Percentiles rank a stretch among this genome's conserved stretches.
phyloP scores from a whole-genome alignment of 2,797 vertebrate genomes.

The Mormyrops attenuatus region DNA sequence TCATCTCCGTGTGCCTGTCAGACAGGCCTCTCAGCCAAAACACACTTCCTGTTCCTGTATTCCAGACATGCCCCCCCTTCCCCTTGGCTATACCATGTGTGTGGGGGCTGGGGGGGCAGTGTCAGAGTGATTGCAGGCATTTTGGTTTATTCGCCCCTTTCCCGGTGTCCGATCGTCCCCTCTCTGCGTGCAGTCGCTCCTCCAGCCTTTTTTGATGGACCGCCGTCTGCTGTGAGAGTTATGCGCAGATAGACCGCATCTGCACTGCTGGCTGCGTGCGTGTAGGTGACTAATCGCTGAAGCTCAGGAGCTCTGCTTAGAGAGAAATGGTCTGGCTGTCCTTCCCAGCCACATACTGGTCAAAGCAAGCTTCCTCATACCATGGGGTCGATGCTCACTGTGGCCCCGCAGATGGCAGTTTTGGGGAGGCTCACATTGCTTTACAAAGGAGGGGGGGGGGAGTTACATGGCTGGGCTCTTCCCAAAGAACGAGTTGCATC shows the following conservation, averaged over 20 bases:
- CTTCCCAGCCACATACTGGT: background rate
- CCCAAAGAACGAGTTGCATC: background rate
- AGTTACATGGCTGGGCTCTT: background rate
- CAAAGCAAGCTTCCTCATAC: background rate
- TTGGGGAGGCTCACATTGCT: background rate
- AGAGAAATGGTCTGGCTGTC: background rate
- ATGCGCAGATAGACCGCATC: background rate
- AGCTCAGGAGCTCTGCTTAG: background rate
- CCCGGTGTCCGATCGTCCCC: background rate
- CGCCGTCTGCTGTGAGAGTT: background rate
- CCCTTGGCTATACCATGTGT: constrained; percentile 19
- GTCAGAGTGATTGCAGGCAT: background rate
- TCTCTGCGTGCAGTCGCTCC: background rate
- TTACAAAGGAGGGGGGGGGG: background rate
- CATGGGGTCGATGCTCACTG: background rate
- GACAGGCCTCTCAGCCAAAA: constrained; percentile 50
- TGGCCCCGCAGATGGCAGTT: background rate
- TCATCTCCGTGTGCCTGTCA: constrained; percentile 27
- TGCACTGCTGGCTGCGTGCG: background rate
- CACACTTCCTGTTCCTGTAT: constrained; percentile 57
- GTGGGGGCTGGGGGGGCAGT: background rate
- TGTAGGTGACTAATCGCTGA: constrained; percentile 5
- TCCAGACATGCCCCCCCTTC: constrained; percentile 41
- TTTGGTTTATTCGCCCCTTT: background rate
- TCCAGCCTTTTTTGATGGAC: background rate